Conservation (phyloP, 2,113 vertebrate species). For the Zingel zingel region DNA sequence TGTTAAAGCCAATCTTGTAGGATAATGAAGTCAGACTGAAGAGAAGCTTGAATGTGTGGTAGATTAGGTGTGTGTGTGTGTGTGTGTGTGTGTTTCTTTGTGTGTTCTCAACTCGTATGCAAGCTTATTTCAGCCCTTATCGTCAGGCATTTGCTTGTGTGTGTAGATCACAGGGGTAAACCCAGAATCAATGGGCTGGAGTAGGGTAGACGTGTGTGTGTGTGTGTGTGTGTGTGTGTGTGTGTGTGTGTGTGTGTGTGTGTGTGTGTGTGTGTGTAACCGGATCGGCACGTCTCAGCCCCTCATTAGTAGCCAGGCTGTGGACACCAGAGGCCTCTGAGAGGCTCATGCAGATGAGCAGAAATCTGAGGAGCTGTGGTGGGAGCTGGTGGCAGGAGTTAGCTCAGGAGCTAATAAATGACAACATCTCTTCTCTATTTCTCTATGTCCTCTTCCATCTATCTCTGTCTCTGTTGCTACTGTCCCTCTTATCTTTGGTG, state of each 20-base stretch:
- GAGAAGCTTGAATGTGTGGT: too few species aligned
- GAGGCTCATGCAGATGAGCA: conserved; percentile 78
- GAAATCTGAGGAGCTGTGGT: conserved; percentile 72
- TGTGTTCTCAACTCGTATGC: not conserved
- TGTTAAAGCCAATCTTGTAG: too few species aligned
- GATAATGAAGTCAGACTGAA: too few species aligned
- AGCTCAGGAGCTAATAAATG: conserved; percentile 40
- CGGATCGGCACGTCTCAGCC: conserved; percentile 59
- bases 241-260: conserved; percentile 40
- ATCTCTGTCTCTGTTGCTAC: not conserved
- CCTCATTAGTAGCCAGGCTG: conserved; percentile 71
- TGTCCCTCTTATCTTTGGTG: not conserved
- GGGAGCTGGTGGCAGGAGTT: conserved; percentile 33
- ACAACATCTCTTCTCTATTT: conserved; percentile 24
- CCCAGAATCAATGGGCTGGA: conserved; percentile 67
- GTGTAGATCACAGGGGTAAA: conserved; percentile 56
- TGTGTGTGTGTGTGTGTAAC: conserved; percentile 66
- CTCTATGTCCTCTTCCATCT: not conserved
- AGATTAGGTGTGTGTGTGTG: too few species aligned
- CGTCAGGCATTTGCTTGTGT: not conserved
- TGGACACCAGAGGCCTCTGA: conserved; percentile 73
- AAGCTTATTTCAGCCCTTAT: not conserved
- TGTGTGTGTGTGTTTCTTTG: not conserved
- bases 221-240: conserved; percentile 24
- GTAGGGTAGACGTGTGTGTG: conserved; percentile 33